These are phyloP conservation scores for Daktulosphaira vitifoliae DNA, from an alignment of 1,140 invertebrate genomes.

Conservation along the genomic window DNA sequence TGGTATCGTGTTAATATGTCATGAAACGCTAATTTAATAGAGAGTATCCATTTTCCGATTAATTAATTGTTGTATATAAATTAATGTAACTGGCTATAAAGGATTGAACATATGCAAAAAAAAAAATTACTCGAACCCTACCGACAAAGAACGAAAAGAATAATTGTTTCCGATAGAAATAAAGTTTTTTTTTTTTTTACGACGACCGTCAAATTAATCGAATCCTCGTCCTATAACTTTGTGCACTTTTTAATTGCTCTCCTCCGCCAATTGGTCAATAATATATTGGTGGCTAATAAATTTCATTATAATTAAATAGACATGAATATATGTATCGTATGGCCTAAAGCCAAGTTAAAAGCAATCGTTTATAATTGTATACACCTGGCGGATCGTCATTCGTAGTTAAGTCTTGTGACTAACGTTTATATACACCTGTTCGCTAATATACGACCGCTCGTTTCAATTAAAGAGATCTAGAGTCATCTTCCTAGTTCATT, in stretches of 20 bases:
- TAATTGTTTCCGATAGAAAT: too few species aligned
- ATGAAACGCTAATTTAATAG: too few species aligned
- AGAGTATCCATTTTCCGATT: too few species aligned
- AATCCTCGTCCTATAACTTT: neutral
- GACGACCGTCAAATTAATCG: too few species aligned
- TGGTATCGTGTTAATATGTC: too few species aligned
- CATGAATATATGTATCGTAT: neutral
- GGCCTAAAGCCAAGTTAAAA: conserved; percentile 22
- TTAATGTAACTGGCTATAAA: too few species aligned
- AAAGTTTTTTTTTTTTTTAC: too few species aligned
- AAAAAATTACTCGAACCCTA: too few species aligned
- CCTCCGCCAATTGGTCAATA: conserved; percentile 4
- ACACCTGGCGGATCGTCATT: conserved; percentile 15
- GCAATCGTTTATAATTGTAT: conserved; percentile 3
- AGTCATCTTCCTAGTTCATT: neutral
- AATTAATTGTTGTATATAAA: too few species aligned
- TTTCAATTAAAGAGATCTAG: conserved; percentile 20
- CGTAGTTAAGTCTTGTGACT: neutral
- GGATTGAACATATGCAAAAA: too few species aligned
- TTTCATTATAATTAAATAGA: conserved; percentile 29
- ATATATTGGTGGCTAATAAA: neutral
- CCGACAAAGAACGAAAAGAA: too few species aligned
- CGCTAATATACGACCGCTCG: conserved; percentile 2
- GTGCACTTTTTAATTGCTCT: neutral
- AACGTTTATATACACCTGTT: conserved; percentile 28